Evolutionary conservation across 1,140 invertebrate genomes (phyloP), one percentile per base, ranked within the genome.

Genomic region (Sminthurides bifidus): DNA sequence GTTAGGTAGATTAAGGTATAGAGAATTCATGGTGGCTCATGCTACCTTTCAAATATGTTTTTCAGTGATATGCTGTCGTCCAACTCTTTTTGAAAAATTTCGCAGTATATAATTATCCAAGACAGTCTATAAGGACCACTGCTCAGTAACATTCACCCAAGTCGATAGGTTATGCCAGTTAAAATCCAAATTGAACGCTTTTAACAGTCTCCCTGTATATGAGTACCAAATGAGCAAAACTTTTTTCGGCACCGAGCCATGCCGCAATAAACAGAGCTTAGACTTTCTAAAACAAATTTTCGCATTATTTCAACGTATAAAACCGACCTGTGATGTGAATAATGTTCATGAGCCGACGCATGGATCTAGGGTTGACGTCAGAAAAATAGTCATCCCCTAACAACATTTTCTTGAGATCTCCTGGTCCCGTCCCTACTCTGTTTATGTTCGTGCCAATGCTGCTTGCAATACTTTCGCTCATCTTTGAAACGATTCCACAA

Each of bases 181-280:
- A 72, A 98, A 98, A 69, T 98, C 94, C 59, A 98, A 91, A 73
- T 95, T 91, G 77, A 97, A 97, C 66, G 94, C 90, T 77, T 97
- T 92, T 58, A 98, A 73, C 56, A 98, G 76, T 40, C 94, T 83
- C 52, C 92, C 92, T 85, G 61, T 27, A 72, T 72, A 58, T 49
- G 58, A n/a, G n/a, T n/a, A n/a, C n/a, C n/a, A n/a, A n/a, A n/a
- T n/a, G n/a, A n/a, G n/a, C n/a, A n/a, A n/a, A n/a, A n/a, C n/a
- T n/a, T n/a, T n/a, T n/a, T n/a, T n/a, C n/a, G n/a, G n/a, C n/a
- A n/a, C n/a, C n/a, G 15, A 37, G 37, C 14, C 6, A 48, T 8
- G 8, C 10, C 29, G 8, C 1, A 43, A 45, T 17, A 44, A 10
- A 37, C 2, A n/a, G 3, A 33, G 2, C 15, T 24, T 17, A 8